These are phyloP conservation scores for Cyclargus thomasi DNA, from an alignment of 1,140 invertebrate genomes.

Conservation along the genomic window DNA sequence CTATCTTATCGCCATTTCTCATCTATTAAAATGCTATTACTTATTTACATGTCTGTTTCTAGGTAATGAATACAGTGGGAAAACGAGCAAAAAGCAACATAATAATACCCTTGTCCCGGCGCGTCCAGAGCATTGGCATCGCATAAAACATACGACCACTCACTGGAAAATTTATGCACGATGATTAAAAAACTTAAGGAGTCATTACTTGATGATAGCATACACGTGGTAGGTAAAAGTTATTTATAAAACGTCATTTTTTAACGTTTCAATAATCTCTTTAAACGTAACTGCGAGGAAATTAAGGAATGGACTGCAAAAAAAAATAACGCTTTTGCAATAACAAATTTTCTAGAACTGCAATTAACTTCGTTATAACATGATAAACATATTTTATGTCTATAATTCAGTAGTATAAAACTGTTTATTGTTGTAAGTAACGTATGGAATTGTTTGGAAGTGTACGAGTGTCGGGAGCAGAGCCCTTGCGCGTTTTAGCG, in stretches of 20 bases:
- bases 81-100: not conserved
- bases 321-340: too few relatives aligned
- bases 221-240: not conserved
- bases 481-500: not conserved
- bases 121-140: not conserved
- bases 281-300: too few relatives aligned
- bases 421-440: not conserved
- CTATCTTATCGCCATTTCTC: not conserved
- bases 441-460: too few relatives aligned
- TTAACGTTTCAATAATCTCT: not conserved
- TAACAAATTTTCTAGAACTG: too few relatives aligned
- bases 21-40: too few relatives aligned
- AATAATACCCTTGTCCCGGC: not conserved
- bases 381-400: too few relatives aligned
- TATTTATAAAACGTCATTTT: not conserved
- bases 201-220: constrained; percentile 14
- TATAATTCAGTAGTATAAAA: too few relatives aligned
- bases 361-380: too few relatives aligned
- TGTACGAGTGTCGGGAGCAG: not conserved
- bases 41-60: not conserved
- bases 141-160: not conserved
- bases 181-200: constrained; percentile 16
- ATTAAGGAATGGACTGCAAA: too few relatives aligned
- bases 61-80: not conserved
- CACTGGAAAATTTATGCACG: constrained; percentile 11